Conservation (phyloP, 2,113 vertebrate species). For the Nothobranchius furzeri region DNA sequence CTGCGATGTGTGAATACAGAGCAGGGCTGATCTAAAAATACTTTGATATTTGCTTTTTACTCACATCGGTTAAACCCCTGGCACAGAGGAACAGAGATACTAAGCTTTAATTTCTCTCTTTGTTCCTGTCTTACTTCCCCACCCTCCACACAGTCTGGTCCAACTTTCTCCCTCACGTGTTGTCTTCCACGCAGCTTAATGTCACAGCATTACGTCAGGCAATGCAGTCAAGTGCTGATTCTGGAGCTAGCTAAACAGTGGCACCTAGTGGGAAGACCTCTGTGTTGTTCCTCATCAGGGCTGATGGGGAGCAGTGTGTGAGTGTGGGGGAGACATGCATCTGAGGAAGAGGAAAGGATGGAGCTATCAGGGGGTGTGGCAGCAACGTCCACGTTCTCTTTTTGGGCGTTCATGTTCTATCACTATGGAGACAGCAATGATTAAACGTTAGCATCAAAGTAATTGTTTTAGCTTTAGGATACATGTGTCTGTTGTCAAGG, state of each 20-base stretch:
- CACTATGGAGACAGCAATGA: slow-evolving; percentile 47
- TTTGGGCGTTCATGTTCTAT: slow-evolving; percentile 14
- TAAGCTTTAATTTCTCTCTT: slow-evolving; percentile 31
- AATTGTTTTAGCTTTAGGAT: slow-evolving; percentile 35
- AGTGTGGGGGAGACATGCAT: not conserved
- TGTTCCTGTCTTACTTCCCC: slow-evolving; percentile 11
- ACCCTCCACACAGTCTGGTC: slow-evolving; percentile 20
- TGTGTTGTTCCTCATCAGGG: slow-evolving; percentile 25
- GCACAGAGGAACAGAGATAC: slow-evolving; percentile 28
- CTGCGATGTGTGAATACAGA: slow-evolving; percentile 22
- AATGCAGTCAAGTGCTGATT: slow-evolving; percentile 46
- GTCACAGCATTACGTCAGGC: slow-evolving; percentile 74
- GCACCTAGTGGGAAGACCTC: slow-evolving; percentile 70
- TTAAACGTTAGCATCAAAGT: slow-evolving; percentile 36
- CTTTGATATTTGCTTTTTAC: slow-evolving; percentile 30
- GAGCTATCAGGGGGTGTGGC: slow-evolving; percentile 18
- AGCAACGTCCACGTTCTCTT: slow-evolving; percentile 13
- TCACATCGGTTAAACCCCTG: slow-evolving; percentile 3
- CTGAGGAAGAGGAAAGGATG: slow-evolving; percentile 8
- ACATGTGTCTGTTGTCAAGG: not conserved
- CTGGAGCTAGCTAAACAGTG: slow-evolving; percentile 55
- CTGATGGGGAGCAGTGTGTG: not conserved
- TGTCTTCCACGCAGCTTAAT: slow-evolving; percentile 47
- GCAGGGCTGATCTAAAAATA: slow-evolving; percentile 45
- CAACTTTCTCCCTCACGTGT: slow-evolving; percentile 27